Base-by-base conservation (phyloP, 2,797 vertebrate genomes). In the Cryptoprocta ferox region DNA sequence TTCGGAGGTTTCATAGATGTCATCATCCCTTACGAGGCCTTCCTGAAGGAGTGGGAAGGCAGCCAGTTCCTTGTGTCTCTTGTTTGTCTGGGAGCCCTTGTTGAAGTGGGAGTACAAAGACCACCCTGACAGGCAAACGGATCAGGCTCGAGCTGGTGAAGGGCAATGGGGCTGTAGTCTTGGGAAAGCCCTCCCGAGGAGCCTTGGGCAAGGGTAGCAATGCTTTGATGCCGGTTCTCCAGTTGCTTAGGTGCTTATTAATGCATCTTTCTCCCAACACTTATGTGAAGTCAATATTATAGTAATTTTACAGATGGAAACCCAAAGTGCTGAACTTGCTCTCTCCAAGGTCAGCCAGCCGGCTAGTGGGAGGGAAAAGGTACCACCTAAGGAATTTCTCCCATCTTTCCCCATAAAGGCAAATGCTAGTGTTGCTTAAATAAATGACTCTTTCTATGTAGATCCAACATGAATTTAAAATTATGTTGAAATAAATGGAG, bases 381-480 rank as follows among this genome's bases (percentile, higher is more conserved):
- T 80, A 56, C 75, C 21, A 79, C 19, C 28, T 71, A 65, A 87
- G n/a, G 15, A 48, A 48, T 81, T 85, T 84, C 39, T 89, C 78
- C 26, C 18, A 35, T 66, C n/a, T 63, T 48, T 35, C 35, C 48
- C 37, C n/a, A 39, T 37, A 73, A 92, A 21, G 45, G 16, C n/a
- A 50, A 63, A 75, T 89, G 79, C 21, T 19, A 87, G 81, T 66
- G 32, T 35, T 70, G 1, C 61, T 82, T 96, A 73, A 66, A 87
- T 73, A 92, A 95, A 88, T 15, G 65, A 81, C 53, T 75, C 65
- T 93, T 92, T 92, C 79, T 53, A 50, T 63, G 26, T 63, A 65
- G 71, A 56, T 89, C 61, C 80, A 93, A 95, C 91, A 84, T 80
- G 37, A 89, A 89, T 83, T 93, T 93, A 76, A 96, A 94, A 71